phyloP scores from a whole-genome alignment of 2,797 vertebrate species.

The Pogoniulus pusillus region DNA sequence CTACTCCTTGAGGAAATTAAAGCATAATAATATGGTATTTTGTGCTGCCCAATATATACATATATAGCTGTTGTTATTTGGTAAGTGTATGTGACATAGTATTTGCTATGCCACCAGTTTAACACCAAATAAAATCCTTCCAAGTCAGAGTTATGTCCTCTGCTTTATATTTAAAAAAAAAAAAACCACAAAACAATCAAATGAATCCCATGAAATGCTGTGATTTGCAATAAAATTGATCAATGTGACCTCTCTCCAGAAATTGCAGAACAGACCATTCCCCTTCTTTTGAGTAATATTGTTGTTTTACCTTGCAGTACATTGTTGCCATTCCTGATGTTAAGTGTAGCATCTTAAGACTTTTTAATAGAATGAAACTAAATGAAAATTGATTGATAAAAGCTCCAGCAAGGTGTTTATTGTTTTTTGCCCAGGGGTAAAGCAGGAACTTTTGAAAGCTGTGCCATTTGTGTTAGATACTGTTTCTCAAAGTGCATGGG shows the following conservation, averaged over 20 bases:
- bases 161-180: constrained; percentile 44
- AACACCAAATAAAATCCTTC: constrained; percentile 28
- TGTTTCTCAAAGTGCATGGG: constrained; percentile 18
- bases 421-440: constrained; percentile 53
- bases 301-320: constrained; percentile 39
- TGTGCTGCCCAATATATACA: neutral
- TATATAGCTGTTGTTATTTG: neutral
- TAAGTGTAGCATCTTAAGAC: constrained; percentile 41
- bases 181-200: neutral
- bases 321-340: constrained; percentile 21
- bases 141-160: constrained; percentile 16
- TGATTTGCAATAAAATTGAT: constrained; percentile 64
- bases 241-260: constrained; percentile 39
- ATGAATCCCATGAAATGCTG: constrained; percentile 11
- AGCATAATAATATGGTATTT: neutral
- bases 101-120: neutral
- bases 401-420: constrained; percentile 59
- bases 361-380: constrained; percentile 61
- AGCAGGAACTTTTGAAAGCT: constrained; percentile 50
- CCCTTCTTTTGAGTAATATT: constrained; percentile 43
- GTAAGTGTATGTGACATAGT: neutral
- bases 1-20: neutral
- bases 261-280: constrained; percentile 36
- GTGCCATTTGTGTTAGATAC: constrained; percentile 9
- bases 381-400: constrained; percentile 73